Evolutionary conservation across 2,113 vertebrate species (phyloP), one percentile per base, ranked within the genome.

Genomic region (Crotophaga sulcirostris): DNA sequence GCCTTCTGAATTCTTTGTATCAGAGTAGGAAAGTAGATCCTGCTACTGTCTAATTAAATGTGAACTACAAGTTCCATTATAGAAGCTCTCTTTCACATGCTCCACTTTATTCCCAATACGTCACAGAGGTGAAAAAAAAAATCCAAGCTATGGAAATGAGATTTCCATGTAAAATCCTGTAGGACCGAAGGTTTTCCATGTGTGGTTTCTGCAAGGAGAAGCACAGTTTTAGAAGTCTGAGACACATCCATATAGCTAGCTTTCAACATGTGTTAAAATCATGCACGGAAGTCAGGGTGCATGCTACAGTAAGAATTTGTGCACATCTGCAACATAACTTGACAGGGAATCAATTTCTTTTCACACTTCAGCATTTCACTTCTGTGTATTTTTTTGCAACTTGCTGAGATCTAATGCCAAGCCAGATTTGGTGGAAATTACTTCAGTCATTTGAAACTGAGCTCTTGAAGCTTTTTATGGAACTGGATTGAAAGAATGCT

Each of bases 341-440:
- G 88, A 60, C 76, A 84, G 60, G 40, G 79, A 96, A 92, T 84
- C 90, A 60, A 70, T 90, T 94, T 86, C 75, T 93, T 93, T 96
- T 96, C 92, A 96, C 94, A 96, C 85, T 92, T 95, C 93, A 87
- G 14, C 83, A 92, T 95, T 95, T 91, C 84, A 94, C 83, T 95
- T 95, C 79, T 81, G 58, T 73, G 87, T 75, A 58, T 59, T 84
- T 94, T 94, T 95, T 70, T 93, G 75, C 72, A 94, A 80, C 75
- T 96, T 90, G 52, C 68, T 54, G 88, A 93, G 85, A 89, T 89
- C 63, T 72, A 94, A 93, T 63, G 88, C 56, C 85, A 90, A 96
- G 64, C 19, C 88, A 93, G 85, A 95, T 92, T 89, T 94, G 85
- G 76, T 10, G 23, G 92, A 96, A 96, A 96, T 94, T 3, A 74